Conservation (phyloP, 1,140 invertebrate species). For the Drosophila tropicalis region DNA sequence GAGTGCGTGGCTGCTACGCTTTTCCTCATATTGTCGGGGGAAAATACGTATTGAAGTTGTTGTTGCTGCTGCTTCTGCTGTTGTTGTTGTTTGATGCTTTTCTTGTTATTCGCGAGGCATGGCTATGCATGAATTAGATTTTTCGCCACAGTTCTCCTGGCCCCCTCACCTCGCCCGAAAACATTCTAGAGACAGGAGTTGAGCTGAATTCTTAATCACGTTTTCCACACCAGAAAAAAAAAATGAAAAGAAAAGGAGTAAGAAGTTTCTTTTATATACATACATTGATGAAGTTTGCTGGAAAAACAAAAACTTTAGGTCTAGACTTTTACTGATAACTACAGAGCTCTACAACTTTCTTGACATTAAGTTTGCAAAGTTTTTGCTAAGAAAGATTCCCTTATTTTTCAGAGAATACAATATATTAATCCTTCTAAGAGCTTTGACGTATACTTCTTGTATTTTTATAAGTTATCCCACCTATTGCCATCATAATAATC, state of each 20-base stretch:
- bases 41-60: conserved; percentile 44
- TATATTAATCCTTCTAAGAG: too few species aligned
- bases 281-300: neutral
- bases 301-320: neutral
- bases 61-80: conserved; percentile 26
- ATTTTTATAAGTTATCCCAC: too few species aligned
- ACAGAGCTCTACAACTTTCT: too few species aligned
- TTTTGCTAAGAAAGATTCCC: too few species aligned
- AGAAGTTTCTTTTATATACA: conserved; percentile 25
- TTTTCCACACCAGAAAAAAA: conserved; percentile 26
- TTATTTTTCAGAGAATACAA: too few species aligned
- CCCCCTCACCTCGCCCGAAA: neutral
- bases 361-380: too few species aligned
- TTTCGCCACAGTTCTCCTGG: conserved; percentile 31
- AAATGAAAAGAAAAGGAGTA: conserved; percentile 28
- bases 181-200: neutral
- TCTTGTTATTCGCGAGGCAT: conserved; percentile 48
- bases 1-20: conserved; percentile 15
- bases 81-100: conserved; percentile 21
- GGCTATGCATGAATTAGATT: conserved; percentile 63
- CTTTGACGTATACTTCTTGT: too few species aligned
- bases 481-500: too few species aligned
- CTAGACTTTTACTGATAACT: neutral
- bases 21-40: conserved; percentile 50
- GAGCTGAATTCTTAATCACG: conserved; percentile 49